Conservation (phyloP, 1,140 invertebrate species). For the Platyscapa corneri region DNA sequence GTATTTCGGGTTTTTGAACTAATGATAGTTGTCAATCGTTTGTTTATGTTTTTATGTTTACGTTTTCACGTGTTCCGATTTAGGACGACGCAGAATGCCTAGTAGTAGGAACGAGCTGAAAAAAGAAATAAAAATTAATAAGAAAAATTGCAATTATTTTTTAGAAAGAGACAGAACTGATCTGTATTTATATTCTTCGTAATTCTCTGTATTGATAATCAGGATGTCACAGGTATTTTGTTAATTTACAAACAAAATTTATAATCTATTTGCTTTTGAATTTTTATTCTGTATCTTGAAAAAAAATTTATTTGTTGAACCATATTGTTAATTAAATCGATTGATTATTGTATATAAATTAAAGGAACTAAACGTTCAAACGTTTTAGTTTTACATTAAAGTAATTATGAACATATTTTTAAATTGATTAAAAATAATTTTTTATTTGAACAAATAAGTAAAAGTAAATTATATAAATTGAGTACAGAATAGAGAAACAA, state of each 20-base stretch:
- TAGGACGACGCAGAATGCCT: constrained; percentile 64
- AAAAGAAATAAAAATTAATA: constrained; percentile 56
- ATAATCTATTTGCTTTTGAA: background rate
- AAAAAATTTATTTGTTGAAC: too few relatives aligned
- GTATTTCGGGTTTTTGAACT: constrained; percentile 56
- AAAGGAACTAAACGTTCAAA: too few relatives aligned
- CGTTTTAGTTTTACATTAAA: too few relatives aligned
- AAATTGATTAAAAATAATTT: too few relatives aligned
- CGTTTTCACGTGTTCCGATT: constrained; percentile 61
- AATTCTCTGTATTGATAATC: background rate
- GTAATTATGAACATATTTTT: too few relatives aligned
- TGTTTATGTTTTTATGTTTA: constrained; percentile 37
- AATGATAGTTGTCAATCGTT: constrained; percentile 47
- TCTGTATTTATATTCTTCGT: background rate
- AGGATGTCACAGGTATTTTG: background rate
- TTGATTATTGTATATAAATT: too few relatives aligned
- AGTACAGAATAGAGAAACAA: background rate
- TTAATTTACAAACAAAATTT: constrained; percentile 2
- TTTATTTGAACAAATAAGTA: too few relatives aligned
- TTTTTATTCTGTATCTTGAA: background rate
- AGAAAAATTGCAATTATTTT: background rate
- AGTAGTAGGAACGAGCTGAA: constrained; percentile 69
- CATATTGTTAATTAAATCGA: too few relatives aligned
- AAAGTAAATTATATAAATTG: too few relatives aligned
- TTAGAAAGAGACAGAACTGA: constrained; percentile 27